Conservation (phyloP, 2,888 invertebrate genomes). For the Spicauda simplicius region DNA sequence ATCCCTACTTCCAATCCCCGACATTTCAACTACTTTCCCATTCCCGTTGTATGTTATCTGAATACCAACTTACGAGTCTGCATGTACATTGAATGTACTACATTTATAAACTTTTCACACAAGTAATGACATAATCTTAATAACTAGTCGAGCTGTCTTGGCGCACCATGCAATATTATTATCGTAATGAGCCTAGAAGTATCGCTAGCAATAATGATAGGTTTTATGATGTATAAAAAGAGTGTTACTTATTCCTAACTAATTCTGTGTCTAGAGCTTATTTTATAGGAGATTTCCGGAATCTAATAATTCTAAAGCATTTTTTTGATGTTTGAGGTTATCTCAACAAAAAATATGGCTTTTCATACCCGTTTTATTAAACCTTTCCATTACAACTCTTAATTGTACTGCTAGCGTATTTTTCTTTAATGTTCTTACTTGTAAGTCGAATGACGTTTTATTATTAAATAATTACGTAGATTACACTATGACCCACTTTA, state of each 20-base stretch:
- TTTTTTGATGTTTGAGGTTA: no score
- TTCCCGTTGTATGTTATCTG: conserved; percentile 3
- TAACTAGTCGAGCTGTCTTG: not conserved
- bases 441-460: conserved; percentile 29
- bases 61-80: not conserved
- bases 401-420: not conserved
- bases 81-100: no score
- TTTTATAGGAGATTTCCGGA: not conserved
- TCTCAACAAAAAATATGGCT: no score
- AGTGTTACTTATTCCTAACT: not conserved
- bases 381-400: no score
- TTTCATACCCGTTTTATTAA: no score
- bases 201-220: conserved; percentile 10
- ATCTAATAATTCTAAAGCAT: not conserved
- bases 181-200: conserved; percentile 10
- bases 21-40: conserved; percentile 34
- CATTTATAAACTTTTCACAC: conserved; percentile 1
- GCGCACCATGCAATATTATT: conserved; percentile 5
- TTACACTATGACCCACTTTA: conserved; percentile 5
- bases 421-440: not conserved
- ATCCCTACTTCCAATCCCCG: conserved; percentile 48
- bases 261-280: conserved; percentile 3
- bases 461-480: conserved; percentile 23
- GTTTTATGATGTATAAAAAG: not conserved
- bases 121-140: conserved; percentile 17